Percentiles rank a stretch among this genome's conserved stretches.
Evolutionary conservation across 2,113 vertebrate genomes (phyloP).

Genomic region (Xiphophorus hellerii): DNA sequence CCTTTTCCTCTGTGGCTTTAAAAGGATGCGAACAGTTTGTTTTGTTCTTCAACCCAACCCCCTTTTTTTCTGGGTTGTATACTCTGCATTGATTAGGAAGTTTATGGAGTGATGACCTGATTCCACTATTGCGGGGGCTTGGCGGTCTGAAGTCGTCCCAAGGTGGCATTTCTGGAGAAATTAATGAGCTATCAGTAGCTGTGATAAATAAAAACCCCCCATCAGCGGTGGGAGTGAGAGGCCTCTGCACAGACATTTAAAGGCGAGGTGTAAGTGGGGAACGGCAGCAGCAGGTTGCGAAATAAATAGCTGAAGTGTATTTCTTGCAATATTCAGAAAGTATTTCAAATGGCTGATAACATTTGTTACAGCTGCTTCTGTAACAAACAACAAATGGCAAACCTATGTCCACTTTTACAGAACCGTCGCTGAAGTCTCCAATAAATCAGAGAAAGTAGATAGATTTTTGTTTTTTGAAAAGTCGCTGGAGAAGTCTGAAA

Average conservation of each 20-base stretch:
- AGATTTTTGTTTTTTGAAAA: too few relatives aligned
- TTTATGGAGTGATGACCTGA: conserved; percentile 45
- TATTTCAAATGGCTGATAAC: conserved; percentile 4
- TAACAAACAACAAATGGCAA: not conserved
- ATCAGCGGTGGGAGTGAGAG: conserved; percentile 33
- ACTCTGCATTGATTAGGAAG: conserved; percentile 30
- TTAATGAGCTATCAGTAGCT: conserved; percentile 49
- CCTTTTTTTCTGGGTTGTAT: conserved; percentile 2
- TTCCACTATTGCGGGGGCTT: conserved; percentile 24
- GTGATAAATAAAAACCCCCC: conserved; percentile 44
- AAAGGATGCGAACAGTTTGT: conserved; percentile 29
- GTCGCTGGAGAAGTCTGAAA: too few relatives aligned
- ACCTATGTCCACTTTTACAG: not conserved
- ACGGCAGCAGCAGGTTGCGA: conserved; percentile 1
- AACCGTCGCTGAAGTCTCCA: not conserved
- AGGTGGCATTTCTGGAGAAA: conserved; percentile 51
- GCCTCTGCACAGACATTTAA: conserved; percentile 16
- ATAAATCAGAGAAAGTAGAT: too few relatives aligned
- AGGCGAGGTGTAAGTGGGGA: conserved; percentile 13
- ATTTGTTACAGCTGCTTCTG: conserved; percentile 22
- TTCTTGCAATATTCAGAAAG: conserved; percentile 24
- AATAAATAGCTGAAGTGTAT: conserved; percentile 10
- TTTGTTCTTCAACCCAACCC: not conserved
- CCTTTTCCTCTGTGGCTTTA: conserved; percentile 62
- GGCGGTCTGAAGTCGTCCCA: conserved; percentile 23